phyloP scores from a whole-genome alignment of 2,113 vertebrate species.

The Campylorhamphus procurvoides region DNA sequence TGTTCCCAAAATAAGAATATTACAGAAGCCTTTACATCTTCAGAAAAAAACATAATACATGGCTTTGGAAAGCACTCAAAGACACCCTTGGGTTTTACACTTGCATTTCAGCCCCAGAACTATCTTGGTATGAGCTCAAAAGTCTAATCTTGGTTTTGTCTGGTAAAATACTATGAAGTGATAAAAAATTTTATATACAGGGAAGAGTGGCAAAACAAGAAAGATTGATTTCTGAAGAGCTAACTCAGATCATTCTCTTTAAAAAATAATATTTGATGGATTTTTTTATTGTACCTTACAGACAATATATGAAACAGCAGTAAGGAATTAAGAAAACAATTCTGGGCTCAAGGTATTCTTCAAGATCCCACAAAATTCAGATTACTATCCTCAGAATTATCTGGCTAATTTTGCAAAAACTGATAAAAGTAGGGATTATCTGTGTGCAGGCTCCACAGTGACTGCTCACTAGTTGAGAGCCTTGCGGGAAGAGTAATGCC shows the following conservation, averaged over 20 bases:
- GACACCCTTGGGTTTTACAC: not conserved
- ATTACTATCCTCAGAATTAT: not conserved
- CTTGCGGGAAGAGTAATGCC: not conserved
- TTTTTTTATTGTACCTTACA: not conserved
- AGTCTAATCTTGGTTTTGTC: not conserved
- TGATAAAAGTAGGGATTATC: not conserved
- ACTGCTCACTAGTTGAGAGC: not conserved
- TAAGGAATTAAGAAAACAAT: not conserved
- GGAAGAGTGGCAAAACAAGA: not conserved
- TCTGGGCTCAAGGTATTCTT: not conserved
- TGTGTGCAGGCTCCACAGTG: rapidly evolving
- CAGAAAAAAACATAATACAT: not conserved
- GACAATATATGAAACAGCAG: not conserved
- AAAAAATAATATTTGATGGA: not conserved
- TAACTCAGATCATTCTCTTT: not conserved
- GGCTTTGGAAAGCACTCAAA: not conserved
- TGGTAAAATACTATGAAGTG: not conserved
- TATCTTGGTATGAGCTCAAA: not conserved
- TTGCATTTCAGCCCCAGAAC: not conserved
- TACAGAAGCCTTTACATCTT: not conserved
- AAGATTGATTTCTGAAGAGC: not conserved
- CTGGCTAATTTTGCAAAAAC: not conserved
- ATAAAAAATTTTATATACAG: not conserved
- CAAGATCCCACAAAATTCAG: not conserved
- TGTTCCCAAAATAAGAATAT: not conserved